Conservation (phyloP, 1,140 invertebrate species). For the Chlorops oryzae region DNA sequence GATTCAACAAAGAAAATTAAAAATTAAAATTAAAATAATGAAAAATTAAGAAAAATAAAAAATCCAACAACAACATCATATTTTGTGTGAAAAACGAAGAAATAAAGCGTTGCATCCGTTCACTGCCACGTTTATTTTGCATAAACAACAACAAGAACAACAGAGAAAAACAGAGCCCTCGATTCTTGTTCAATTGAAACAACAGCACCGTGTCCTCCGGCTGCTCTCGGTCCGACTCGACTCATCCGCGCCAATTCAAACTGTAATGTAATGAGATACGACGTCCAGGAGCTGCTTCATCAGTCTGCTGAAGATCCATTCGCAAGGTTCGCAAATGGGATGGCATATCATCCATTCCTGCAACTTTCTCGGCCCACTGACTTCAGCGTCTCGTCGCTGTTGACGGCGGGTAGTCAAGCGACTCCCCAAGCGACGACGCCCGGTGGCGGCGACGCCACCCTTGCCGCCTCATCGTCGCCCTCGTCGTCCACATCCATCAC, state of each 20-base stretch:
- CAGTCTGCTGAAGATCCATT: constrained; percentile 58
- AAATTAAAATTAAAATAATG: not conserved
- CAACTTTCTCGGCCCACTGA: constrained; percentile 77
- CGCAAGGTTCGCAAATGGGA: constrained; percentile 56
- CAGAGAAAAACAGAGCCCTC: not conserved
- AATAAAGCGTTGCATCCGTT: not conserved
- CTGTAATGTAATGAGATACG: constrained; percentile 51
- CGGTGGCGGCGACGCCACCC: too few relatives aligned
- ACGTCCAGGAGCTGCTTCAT: constrained; percentile 56
- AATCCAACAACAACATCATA: constrained; percentile 7
- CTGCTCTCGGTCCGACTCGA: not conserved
- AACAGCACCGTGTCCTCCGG: not conserved
- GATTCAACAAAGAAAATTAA: not conserved
- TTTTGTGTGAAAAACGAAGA: not conserved
- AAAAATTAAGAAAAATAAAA: not conserved
- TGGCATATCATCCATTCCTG: constrained; percentile 64
- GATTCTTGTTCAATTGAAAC: too few relatives aligned
- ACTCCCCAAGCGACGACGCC: constrained; percentile 31
- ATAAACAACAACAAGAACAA: constrained; percentile 24
- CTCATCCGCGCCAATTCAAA: constrained; percentile 16
- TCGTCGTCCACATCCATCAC: too few relatives aligned
- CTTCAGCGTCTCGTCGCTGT: constrained; percentile 84
- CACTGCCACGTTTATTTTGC: constrained; percentile 34
- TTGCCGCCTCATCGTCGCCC: constrained; percentile 19
- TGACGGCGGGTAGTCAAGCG: constrained; percentile 60